Evolutionary conservation across 2,888 invertebrate species (phyloP).

Genomic region (Megaustenia siamemsis): DNA sequence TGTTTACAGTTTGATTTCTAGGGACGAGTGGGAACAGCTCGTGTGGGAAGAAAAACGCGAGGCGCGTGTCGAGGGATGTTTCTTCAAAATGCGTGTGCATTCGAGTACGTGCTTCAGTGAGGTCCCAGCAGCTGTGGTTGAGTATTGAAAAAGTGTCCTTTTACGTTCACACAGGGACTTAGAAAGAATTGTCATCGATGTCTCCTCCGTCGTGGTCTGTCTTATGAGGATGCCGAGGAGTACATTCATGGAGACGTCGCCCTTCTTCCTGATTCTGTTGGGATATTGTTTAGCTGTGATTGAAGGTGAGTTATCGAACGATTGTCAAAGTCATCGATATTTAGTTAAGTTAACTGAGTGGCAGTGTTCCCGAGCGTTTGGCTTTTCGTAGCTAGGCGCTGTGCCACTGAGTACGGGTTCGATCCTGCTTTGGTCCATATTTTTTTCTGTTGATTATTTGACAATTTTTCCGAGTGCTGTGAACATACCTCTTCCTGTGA

Average conservation of each 20-base stretch:
- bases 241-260: constrained; percentile 51
- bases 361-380: no score
- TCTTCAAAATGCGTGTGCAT: constrained; percentile 34
- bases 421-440: no score
- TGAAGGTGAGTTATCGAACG: constrained; percentile 44
- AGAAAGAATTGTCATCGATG: background rate
- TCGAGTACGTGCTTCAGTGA: constrained; percentile 23
- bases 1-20: constrained; percentile 41
- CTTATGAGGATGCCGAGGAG: constrained; percentile 24
- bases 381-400: no score
- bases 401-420: no score
- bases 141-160: constrained; percentile 10
- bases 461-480: no score
- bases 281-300: constrained; percentile 57
- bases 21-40: constrained; percentile 30
- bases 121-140: background rate
- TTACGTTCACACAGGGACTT: constrained; percentile 14
- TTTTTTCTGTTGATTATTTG: no score
- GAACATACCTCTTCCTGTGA: no score
- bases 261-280: constrained; percentile 52
- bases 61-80: constrained; percentile 41
- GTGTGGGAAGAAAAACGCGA: constrained; percentile 29
- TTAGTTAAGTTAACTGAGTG: no score
- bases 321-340: background rate
- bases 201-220: background rate